A percentile compares a stretch with the other conserved stretches of the same genome.
These are phyloP conservation scores for Corythornis madagascariensis DNA, from an alignment of 2,113 vertebrate genomes.

Conservation along the genomic window DNA sequence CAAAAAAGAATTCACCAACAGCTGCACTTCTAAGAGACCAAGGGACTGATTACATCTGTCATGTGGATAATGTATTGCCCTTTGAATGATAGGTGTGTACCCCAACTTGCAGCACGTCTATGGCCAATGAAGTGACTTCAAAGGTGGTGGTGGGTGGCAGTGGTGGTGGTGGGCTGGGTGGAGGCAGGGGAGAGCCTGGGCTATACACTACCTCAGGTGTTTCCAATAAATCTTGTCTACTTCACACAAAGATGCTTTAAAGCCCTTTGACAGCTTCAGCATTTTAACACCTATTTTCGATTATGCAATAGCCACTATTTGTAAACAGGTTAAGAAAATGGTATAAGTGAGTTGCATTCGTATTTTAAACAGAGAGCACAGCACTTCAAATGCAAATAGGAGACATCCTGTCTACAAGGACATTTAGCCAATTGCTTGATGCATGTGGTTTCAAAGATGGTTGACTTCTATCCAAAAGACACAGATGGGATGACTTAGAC, in stretches of 20 bases:
- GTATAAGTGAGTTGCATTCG: conserved; percentile 65
- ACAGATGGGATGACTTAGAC: conserved; percentile 82
- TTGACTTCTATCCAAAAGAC: conserved; percentile 77
- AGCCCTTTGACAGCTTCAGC: conserved; percentile 47
- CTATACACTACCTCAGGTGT: background rate
- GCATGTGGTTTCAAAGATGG: conserved; percentile 74
- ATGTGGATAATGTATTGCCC: conserved; percentile 60
- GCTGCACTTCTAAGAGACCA: conserved; percentile 76
- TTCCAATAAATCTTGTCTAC: conserved; percentile 39
- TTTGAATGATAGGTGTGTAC: conserved; percentile 69
- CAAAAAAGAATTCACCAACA: conserved; percentile 77
- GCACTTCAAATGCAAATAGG: conserved; percentile 78
- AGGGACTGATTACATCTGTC: conserved; percentile 75
- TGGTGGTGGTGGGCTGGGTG: conserved; percentile 29
- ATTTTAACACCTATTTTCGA: conserved; percentile 60
- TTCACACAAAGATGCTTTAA: conserved; percentile 52
- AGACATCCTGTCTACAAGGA: conserved; percentile 79
- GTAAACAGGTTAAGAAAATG: conserved; percentile 71
- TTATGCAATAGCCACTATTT: conserved; percentile 56
- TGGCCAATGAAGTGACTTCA: conserved; percentile 48
- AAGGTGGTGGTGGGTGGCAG: conserved; percentile 54
- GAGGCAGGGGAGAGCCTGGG: conserved; percentile 16
- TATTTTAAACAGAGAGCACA: conserved; percentile 71
- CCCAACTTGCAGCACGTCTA: background rate
- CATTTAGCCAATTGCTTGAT: conserved; percentile 77